These are phyloP conservation scores for Cyanoderma ruficeps DNA, from an alignment of 2,113 vertebrate genomes.

Conservation along the genomic window DNA sequence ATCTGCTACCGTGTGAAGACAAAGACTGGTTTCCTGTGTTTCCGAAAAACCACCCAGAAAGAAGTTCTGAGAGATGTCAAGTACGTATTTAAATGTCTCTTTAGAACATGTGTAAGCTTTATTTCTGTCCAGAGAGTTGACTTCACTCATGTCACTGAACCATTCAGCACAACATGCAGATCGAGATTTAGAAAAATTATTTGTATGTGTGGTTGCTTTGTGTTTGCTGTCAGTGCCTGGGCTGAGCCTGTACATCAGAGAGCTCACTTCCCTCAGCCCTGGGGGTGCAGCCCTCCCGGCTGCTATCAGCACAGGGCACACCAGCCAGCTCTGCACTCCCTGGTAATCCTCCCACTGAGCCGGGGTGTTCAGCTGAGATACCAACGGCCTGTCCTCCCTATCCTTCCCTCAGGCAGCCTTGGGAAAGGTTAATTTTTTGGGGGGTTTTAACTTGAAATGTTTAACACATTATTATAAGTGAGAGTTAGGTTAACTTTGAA, in stretches of 20 bases:
- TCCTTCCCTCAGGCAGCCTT: not conserved
- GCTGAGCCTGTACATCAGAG: not conserved
- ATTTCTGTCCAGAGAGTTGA: fast-evolving
- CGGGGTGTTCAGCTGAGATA: not conserved
- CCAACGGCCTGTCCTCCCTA: fast-evolving
- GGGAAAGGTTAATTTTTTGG: not conserved
- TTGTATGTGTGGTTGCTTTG: fast-evolving
- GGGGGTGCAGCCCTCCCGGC: not conserved
- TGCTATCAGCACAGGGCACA: fast-evolving
- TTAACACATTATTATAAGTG: not conserved
- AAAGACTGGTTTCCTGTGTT: slow-evolving; percentile 58
- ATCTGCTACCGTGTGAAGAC: slow-evolving; percentile 73
- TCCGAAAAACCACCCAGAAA: slow-evolving; percentile 43
- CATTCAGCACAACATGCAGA: not conserved
- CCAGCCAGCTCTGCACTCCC: not conserved
- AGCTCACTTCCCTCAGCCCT: fast-evolving
- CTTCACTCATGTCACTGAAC: not conserved
- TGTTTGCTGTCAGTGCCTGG: not conserved
- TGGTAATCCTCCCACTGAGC: not conserved
- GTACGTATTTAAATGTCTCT: slow-evolving; percentile 55
- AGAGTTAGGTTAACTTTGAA: not conserved
- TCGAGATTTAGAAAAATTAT: not conserved
- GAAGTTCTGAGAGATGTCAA: slow-evolving; percentile 74
- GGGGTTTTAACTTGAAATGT: not conserved
- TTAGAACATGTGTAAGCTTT: not conserved